Base-by-base conservation (phyloP, 2,888 invertebrate genomes). In the Cotesia congregata region DNA sequence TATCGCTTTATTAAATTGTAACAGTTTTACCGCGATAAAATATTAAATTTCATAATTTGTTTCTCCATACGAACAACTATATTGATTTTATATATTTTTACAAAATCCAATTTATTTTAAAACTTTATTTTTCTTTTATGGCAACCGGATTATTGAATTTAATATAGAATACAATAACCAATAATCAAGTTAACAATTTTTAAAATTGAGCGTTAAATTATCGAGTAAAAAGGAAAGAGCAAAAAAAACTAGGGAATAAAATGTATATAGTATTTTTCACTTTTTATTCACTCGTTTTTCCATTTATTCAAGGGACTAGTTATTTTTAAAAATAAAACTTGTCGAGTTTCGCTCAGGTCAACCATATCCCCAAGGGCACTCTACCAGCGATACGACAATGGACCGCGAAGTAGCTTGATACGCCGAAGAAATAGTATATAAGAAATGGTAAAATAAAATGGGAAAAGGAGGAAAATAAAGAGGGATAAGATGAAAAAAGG, bases 371-470 rank as follows among this genome's bases (percentile, higher is more conserved):
- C 65, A 70, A 70, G 74, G 71, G 62, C 59, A 74, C 71, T 77
- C 67, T 61, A 61, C 39, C 60, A 39, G 60, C 71, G 61, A 77
- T 77, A 77, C 67, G 74, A 77, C 77, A 77, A 77, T 74, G 74
- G 77, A 64, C 74, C 72, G 68, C 68, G 76, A 72, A 76, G 72
- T 76, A 76, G 68, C 76, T 68, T 76, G 76, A 72, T 76, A 72
- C 62, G 64, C 60, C 68, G 39, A 67, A n/a, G 67, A 64, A 68
- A 69, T 73, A 76, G 69, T 67, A 73, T 41, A 67, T 74, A 77
- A 73, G 74, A 70, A 67, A 71, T 77, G 41, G 74, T 20, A 69
- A 77, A 74, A 72, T 62, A 74, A 71, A 75, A 74, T 77, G 67
- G 64, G 73, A 39, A 68, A 68, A n/a, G 30, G 64, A 4, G 70